Percentiles rank a stretch among this genome's conserved stretches.
Evolutionary conservation across 1,140 invertebrate species (phyloP).

Genomic region (Popillia japonica): DNA sequence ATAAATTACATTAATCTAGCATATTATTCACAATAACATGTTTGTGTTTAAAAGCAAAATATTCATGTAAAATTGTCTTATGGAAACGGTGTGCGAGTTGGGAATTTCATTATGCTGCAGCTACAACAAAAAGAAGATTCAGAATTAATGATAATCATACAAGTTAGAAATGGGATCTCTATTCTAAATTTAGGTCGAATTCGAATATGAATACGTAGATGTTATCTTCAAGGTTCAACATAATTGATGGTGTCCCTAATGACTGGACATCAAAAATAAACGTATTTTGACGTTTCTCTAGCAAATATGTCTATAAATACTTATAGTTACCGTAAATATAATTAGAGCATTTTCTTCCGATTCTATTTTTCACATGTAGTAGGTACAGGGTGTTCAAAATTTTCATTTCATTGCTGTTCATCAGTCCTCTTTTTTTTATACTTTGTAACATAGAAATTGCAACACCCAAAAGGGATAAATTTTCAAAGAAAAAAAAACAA

Average conservation of each 20-base stretch:
- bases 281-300: no score
- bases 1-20: neutral
- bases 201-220: neutral
- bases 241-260: neutral
- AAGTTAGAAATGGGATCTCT: neutral
- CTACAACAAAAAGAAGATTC: neutral
- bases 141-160: neutral
- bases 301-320: no score
- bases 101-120: conserved; percentile 1
- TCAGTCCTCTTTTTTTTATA: no score
- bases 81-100: neutral
- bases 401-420: no score
- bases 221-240: neutral
- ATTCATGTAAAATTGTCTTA: neutral
- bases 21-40: neutral
- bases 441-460: no score
- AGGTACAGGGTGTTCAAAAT: no score
- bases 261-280: neutral
- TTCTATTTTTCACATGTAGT: no score
- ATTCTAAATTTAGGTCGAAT: no score
- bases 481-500: no score
- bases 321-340: no score
- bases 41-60: neutral
- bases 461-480: no score
- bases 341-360: no score